Base-by-base conservation (phyloP, 1,140 invertebrate genomes). In the Pogonognathellus flavescens region DNA sequence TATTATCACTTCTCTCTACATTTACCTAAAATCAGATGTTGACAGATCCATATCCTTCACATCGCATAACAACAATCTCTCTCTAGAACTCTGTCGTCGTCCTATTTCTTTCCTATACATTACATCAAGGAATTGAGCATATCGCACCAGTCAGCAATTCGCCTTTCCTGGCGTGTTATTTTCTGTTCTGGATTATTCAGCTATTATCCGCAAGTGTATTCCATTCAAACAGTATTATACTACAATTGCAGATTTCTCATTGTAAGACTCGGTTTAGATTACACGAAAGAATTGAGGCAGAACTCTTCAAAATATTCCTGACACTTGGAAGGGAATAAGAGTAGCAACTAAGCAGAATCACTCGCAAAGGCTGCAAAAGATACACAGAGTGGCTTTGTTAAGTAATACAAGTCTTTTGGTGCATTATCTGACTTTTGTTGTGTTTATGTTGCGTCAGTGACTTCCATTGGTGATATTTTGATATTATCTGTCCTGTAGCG, bases 131-230 rank as follows among this genome's bases (percentile, higher is more conserved):
- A 31, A 76, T 49, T 76, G 41, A 18, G 31, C 41, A 31, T 76
- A 76, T 76, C 70, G 70, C 70, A 76, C 49, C 70, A 76, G 22
- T 76, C 70, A 76, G 41, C 70, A 76, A 76, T 76, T 76, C 31
- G 70, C 31, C 70, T 50, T 41, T 13, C 70, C 31, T 76, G n/a
- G 6, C 16, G 13, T 49, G 70, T 50, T 76, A 76, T 50, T 76
- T 76, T 76, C 14, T 76, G 49, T 16, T 76, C 41, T 76, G 31
- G 31, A 41, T 41, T 41, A 41, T 41, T 41, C 31, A 41, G 31
- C 1, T 41, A 41, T 6, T 76, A 76, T 76, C 70, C 70, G 31
- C 62, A 25, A 25, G 70, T 41, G 14, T 76, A 76, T 76, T 76
- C 70, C 41, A 14, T 76, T 76, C 31, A 76, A 31, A 14, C 53